These are phyloP conservation scores for Diadophis punctatus DNA, from an alignment of 2,113 vertebrate species.

Conservation along the genomic window DNA sequence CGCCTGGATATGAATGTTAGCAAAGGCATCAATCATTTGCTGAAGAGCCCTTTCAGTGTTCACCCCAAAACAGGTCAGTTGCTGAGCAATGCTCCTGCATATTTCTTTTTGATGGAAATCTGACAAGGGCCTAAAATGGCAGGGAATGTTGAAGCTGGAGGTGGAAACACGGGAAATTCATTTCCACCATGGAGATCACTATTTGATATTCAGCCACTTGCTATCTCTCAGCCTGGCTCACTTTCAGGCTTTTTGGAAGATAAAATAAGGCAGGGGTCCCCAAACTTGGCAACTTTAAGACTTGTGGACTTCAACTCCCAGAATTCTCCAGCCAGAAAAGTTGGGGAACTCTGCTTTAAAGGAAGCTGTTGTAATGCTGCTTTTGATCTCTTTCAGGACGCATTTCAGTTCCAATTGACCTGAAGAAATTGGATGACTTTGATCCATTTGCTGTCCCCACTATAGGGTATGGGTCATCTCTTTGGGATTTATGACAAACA, in stretches of 20 bases:
- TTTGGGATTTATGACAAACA: not conserved
- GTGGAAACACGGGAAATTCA: not conserved
- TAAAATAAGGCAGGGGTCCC: not conserved
- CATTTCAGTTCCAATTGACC: slow-evolving; percentile 89
- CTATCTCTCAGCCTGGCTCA: not conserved
- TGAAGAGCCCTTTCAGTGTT: slow-evolving; percentile 96
- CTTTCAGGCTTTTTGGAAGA: not conserved
- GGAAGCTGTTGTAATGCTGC: not conserved
- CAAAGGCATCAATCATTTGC: slow-evolving; percentile 89
- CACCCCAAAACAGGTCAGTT: slow-evolving; percentile 90
- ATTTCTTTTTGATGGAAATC: not conserved
- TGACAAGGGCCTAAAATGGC: too few species aligned
- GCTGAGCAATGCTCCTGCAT: not conserved
- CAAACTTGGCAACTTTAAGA: too few species aligned
- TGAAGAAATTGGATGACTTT: slow-evolving; percentile 82
- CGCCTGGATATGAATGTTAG: slow-evolving; percentile 93
- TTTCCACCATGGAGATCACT: not conserved
- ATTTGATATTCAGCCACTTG: not conserved
- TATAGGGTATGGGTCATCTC: slow-evolving; percentile 69
- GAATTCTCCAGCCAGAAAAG: not conserved
- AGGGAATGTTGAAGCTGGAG: not conserved
- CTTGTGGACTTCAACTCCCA: too few species aligned
- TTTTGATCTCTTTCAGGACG: slow-evolving; percentile 69
- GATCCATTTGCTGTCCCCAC: slow-evolving; percentile 90
- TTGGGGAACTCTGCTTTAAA: not conserved